These are phyloP conservation scores for Poliocrania exsul DNA, from an alignment of 2,797 vertebrate genomes.

Conservation along the genomic window DNA sequence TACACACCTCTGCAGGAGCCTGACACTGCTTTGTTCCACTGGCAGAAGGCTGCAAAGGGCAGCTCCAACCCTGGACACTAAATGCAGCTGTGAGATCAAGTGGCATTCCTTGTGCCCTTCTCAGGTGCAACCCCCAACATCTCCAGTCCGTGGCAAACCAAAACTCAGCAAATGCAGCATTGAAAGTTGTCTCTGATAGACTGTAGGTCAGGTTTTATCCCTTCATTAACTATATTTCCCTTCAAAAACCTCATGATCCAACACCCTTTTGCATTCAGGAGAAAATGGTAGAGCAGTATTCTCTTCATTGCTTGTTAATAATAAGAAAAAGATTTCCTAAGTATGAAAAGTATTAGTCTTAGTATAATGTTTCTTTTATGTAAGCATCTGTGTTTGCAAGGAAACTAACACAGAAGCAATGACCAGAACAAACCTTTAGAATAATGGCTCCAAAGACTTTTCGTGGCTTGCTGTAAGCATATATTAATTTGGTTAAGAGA, in stretches of 20 bases:
- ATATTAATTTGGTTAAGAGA: constrained; percentile 48
- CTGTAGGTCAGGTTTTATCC: not conserved
- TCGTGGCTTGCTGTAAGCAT: not conserved
- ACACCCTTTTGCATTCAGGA: not conserved
- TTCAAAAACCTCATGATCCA: not conserved
- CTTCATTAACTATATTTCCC: not conserved
- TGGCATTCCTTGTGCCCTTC: not conserved
- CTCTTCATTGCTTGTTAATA: not conserved
- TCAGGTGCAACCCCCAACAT: not conserved
- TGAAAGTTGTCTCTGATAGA: not conserved
- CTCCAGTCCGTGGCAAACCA: not conserved
- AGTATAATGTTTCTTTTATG: constrained; percentile 20
- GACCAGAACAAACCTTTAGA: constrained; percentile 40
- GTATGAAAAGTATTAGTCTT: constrained; percentile 3
- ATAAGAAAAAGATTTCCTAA: constrained; percentile 19
- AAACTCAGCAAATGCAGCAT: not conserved
- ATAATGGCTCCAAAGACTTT: constrained; percentile 24
- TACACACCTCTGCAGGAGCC: not conserved
- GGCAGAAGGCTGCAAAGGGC: not conserved
- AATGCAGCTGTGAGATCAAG: accelerated
- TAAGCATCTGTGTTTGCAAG: not conserved
- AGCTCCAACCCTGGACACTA: not conserved
- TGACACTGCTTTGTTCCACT: accelerated
- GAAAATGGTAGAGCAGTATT: not conserved
- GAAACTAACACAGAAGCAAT: constrained; percentile 26